Conservation (phyloP, 2,113 vertebrate species). For the Solea solea region DNA sequence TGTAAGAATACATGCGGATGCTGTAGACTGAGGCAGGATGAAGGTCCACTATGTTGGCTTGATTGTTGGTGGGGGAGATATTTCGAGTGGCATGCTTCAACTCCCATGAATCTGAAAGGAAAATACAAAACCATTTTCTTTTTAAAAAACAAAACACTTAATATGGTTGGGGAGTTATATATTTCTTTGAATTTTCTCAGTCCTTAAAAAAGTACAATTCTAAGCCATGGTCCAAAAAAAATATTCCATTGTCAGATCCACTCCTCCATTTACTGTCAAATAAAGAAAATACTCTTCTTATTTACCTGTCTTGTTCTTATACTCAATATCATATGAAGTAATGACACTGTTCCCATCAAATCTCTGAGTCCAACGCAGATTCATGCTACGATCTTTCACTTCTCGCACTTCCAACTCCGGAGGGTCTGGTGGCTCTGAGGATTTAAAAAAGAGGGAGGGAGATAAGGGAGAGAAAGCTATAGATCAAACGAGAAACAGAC, state of each 20-base stretch:
- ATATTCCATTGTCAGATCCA: no score
- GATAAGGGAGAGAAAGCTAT: not conserved
- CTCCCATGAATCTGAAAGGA: slow-evolving; percentile 90
- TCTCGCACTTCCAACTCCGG: slow-evolving; percentile 96
- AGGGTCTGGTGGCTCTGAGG: slow-evolving; percentile 93
- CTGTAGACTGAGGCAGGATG: slow-evolving; percentile 96
- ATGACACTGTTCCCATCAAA: slow-evolving; percentile 99
- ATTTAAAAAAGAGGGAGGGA: slow-evolving; percentile 3
- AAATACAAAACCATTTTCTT: not conserved
- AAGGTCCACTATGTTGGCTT: slow-evolving; percentile 97
- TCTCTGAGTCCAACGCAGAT: slow-evolving; percentile 94
- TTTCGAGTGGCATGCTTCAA: slow-evolving; percentile 96
- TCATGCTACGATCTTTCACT: slow-evolving; percentile 99
- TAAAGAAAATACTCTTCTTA: not conserved
- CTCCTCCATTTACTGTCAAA: no score
- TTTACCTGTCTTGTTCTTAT: slow-evolving; percentile 97
- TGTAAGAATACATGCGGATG: slow-evolving; percentile 98
- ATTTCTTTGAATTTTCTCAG: no score
- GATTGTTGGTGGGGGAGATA: slow-evolving; percentile 97
- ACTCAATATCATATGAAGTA: slow-evolving; percentile 96
- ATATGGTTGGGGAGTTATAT: no score
- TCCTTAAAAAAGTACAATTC: no score
- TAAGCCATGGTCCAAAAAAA: no score
- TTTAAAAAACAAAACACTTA: no score
- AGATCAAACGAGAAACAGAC: not conserved